Percentiles rank a stretch among this genome's conserved stretches.
Evolutionary conservation across 2,888 invertebrate species (phyloP).

Genomic region (Sepioteuthis lessoniana): DNA sequence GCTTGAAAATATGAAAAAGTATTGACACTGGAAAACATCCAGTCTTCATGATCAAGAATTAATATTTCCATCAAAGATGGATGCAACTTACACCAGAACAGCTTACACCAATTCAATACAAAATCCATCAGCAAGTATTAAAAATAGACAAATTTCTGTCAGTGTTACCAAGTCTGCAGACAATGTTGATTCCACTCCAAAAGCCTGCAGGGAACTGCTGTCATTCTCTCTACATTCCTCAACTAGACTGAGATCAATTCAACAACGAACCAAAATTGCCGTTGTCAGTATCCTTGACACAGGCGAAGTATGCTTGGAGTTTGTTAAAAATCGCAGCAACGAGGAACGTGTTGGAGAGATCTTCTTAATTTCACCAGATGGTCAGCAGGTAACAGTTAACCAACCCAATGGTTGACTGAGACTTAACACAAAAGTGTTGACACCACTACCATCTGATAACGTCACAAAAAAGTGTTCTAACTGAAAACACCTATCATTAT

Average conservation of each 20-base stretch:
- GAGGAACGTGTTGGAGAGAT: constrained; percentile 86
- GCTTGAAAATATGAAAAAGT: constrained; percentile 63
- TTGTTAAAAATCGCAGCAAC: constrained; percentile 82
- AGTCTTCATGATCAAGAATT: constrained; percentile 50
- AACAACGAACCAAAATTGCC: constrained; percentile 90
- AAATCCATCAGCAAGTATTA: not conserved
- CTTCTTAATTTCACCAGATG: constrained; percentile 90
- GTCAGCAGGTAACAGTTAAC: constrained; percentile 80
- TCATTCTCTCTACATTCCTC: constrained; percentile 81
- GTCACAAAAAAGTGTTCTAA: constrained; percentile 62
- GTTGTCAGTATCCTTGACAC: constrained; percentile 84
- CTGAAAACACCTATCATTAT: constrained; percentile 90
- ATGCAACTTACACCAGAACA: no score
- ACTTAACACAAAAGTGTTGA: constrained; percentile 78
- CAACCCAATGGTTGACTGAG: constrained; percentile 75
- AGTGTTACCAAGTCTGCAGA: not conserved
- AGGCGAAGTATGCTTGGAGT: constrained; percentile 89
- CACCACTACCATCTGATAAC: constrained; percentile 80
- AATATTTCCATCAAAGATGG: not conserved
- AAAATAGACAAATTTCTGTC: not conserved
- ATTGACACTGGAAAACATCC: constrained; percentile 54
- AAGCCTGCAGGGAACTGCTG: not conserved
- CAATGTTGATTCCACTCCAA: not conserved
- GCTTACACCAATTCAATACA: no score
- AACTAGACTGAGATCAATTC: constrained; percentile 84